These are phyloP conservation scores for Megathymus violae DNA, from an alignment of 1,140 invertebrate species.

Conservation along the genomic window DNA sequence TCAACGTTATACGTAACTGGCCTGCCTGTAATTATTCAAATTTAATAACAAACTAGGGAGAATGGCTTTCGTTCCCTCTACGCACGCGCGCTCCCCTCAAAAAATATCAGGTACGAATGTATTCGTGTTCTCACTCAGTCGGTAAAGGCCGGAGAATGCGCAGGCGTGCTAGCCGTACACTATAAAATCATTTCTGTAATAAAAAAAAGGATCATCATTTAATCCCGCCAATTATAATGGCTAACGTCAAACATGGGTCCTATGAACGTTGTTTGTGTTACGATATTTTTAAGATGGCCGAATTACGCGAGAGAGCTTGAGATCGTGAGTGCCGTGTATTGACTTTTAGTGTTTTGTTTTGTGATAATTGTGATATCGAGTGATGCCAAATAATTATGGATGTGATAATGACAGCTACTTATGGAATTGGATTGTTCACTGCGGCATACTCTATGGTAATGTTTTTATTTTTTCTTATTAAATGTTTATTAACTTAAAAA, in stretches of 20 bases:
- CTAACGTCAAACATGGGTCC: slow-evolving; percentile 50
- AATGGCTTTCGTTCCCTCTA: slow-evolving; percentile 44
- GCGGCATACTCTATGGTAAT: slow-evolving; percentile 63
- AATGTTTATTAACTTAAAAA: neutral
- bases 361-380: slow-evolving; percentile 75
- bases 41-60: slow-evolving; percentile 42
- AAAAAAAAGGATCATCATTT: slow-evolving; percentile 56
- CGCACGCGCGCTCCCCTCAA: slow-evolving; percentile 70
- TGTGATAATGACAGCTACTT: slow-evolving; percentile 75
- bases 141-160: slow-evolving; percentile 55
- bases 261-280: slow-evolving; percentile 40
- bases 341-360: slow-evolving; percentile 77
- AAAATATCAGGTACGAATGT: slow-evolving; percentile 71
- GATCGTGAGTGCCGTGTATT: slow-evolving; percentile 61
- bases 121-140: slow-evolving; percentile 63
- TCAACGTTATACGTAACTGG: slow-evolving; percentile 44
- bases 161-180: slow-evolving; percentile 59
- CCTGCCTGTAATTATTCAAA: slow-evolving; percentile 46
- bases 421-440: slow-evolving; percentile 75
- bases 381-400: slow-evolving; percentile 75
- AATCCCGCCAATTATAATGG: slow-evolving; percentile 48
- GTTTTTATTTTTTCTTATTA: slow-evolving; percentile 12
- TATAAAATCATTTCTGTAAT: slow-evolving; percentile 41
- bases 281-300: slow-evolving; percentile 37
- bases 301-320: slow-evolving; percentile 41